Evolutionary conservation across 2,113 vertebrate species (phyloP), one percentile per base, ranked within the genome.

Genomic region (Pongo pygmaeus): DNA sequence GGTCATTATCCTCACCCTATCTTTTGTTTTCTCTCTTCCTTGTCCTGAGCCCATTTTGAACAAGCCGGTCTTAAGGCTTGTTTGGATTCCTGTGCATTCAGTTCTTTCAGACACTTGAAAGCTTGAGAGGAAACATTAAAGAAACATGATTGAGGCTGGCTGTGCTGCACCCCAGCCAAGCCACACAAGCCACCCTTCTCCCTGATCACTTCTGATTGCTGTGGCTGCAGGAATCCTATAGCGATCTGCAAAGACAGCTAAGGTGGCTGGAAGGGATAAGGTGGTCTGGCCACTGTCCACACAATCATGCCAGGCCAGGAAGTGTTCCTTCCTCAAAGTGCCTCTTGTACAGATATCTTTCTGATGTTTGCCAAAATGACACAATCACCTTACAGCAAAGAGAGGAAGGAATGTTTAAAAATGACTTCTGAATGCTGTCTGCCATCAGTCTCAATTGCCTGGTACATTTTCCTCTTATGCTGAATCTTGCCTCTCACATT

Each of bases 71-170:
- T 91, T 77, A 74, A 87, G 92, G 40, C 92, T 55, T 93, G 95
- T 95, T 97, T 96, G 93, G 94, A 98, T 95, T 97, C 86, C 95
- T 85, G 69, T 40, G 72, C 96, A 79, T 96, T 97, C 88, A 61
- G 96, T 88, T 97, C 90, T 93, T 84, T 78, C 40, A 67, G 87
- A 87, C 95, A 64, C 95, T 98, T 97, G 90, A 96, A 97, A 93
- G 87, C 96, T 88, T 61, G 77, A 98, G 80, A 97, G 96, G 94
- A 96, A 97, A 91, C 95, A 77, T 96, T 97, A 93, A 74, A 96
- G 94, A 94, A 91, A 84, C 40, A 61, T 96, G 93, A 97, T 88
- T 95, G 95, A 97, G 95, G 93, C 91, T 95, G 97, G 95, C 95
- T 97, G 96, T 81, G 87, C 48, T 61, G 80, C 84, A 91, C 86